A percentile compares a stretch with the other conserved stretches of the same genome.
These are phyloP conservation scores for Charadrius vociferus DNA, from an alignment of 2,113 vertebrate genomes.

Conservation along the genomic window DNA sequence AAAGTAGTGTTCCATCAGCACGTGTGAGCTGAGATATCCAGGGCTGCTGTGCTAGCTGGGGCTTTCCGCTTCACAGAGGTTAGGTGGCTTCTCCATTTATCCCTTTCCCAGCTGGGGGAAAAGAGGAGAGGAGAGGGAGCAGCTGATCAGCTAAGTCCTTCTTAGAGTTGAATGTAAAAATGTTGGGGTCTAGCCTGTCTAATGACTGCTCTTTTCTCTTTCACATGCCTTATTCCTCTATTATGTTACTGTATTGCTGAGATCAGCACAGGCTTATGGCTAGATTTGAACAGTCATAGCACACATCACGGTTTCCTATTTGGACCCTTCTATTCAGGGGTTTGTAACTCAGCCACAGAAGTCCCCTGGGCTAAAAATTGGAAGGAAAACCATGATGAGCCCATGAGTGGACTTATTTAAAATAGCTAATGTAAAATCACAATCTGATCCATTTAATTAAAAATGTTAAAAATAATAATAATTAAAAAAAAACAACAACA, in stretches of 20 bases:
- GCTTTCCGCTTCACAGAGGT: neutral
- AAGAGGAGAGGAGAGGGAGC: neutral
- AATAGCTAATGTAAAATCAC: neutral
- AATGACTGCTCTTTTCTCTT: neutral
- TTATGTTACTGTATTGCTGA: neutral
- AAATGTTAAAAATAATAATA: neutral
- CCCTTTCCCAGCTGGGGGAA: neutral
- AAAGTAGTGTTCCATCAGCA: neutral
- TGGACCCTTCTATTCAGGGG: constrained; percentile 70
- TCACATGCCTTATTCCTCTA: neutral
- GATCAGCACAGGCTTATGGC: neutral
- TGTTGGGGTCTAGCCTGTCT: neutral
- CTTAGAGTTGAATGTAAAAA: neutral
- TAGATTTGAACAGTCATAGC: neutral
- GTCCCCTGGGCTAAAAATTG: neutral
- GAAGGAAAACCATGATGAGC: neutral
- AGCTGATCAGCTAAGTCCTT: neutral
- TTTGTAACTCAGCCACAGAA: constrained; percentile 66
- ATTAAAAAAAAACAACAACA: too few relatives aligned
- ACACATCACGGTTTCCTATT: neutral
- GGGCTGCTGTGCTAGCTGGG: too few relatives aligned
- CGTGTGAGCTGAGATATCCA: neutral
- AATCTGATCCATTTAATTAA: neutral
- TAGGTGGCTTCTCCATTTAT: neutral
- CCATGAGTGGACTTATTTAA: neutral